Base-by-base conservation (phyloP, 2,888 invertebrate species). In the Tridacna crocea region DNA sequence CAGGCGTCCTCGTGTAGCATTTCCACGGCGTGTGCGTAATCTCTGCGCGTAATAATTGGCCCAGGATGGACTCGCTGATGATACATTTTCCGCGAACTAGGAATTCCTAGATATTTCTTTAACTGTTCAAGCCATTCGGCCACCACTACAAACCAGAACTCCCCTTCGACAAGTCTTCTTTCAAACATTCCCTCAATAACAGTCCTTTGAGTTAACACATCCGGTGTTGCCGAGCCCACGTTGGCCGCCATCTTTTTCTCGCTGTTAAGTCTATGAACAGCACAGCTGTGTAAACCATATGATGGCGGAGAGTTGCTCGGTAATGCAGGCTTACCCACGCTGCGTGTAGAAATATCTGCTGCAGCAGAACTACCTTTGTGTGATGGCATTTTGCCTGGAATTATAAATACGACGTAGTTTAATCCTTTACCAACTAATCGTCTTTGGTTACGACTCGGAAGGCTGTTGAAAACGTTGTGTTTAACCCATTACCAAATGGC, bases 121-220 rank as follows among this genome's bases (percentile, higher is more conserved):
- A 92, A 78, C 74, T 92, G 92, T 77, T 92, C 92, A 66, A 93
- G 63, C 93, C 93, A 93, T 84, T 93, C 93, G 3, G 92, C 91
- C 22, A 92, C 91, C 8, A 93, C 87, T 0, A 92, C 92, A 77
- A 91, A 93, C 93, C 93, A 93, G 83, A 92, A 92, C 60, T 93
- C 93, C 13, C 92, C 92, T 82, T 92, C 92, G 19, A 91, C 90
- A 60, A 90, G 84, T 26, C 89, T 83, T 36, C 90, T 84, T 22
- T 92, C 91, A 48, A 92, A 89, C 61, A 91, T 85, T 60, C 91
- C 91, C 72, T 92, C 93, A 46, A 93, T 84, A 15, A 92, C 90
- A 2, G 91, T 88, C 72, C 89, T 89, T 76, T 93, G 93, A 26
- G 91, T 90, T 19, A 89, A 77, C 10, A 88, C 88, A 70, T 92